A percentile compares a stretch with the other conserved stretches of the same genome.
These are phyloP conservation scores for Pseudochaenichthys georgianus DNA, from an alignment of 2,797 vertebrate species.

Conservation along the genomic window DNA sequence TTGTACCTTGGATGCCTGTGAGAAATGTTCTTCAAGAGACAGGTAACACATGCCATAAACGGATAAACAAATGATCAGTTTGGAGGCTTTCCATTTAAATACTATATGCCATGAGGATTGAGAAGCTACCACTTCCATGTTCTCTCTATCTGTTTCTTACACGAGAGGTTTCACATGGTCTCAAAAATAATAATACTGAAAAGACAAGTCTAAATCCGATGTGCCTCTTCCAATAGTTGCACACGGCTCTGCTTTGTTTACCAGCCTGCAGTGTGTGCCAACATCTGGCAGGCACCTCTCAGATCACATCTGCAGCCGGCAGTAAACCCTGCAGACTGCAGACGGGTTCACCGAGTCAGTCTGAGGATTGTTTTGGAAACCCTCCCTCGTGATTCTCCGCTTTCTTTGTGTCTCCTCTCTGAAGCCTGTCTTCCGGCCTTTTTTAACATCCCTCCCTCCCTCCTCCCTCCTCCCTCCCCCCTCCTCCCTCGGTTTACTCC, in stretches of 20 bases:
- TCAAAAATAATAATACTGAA: not conserved
- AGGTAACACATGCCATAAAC: no score
- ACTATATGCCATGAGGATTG: no score
- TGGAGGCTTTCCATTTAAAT: no score
- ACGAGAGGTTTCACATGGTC: no score
- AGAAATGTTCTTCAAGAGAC: no score
- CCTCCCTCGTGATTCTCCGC: conserved; percentile 69
- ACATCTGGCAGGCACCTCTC: conserved; percentile 36
- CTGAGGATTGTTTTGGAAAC: conserved; percentile 68
- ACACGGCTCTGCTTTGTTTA: conserved; percentile 27
- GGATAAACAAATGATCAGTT: no score
- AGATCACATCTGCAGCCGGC: conserved; percentile 55
- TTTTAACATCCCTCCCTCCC: conserved; percentile 44
- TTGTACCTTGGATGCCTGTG: no score
- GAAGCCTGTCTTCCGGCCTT: conserved; percentile 72
- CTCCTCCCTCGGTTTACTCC: conserved; percentile 20
- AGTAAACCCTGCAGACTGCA: conserved; percentile 56
- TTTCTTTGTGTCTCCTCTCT: conserved; percentile 75
- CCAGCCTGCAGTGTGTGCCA: conserved; percentile 12
- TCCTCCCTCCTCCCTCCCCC: not conserved
- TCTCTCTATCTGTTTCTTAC: no score
- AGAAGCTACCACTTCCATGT: no score
- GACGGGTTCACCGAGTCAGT: conserved; percentile 61
- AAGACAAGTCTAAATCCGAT: conserved; percentile 8
- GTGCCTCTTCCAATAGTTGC: conserved; percentile 4